A percentile compares a stretch with the other conserved stretches of the same genome.
These are phyloP conservation scores for Syrphus vitripennis DNA, from an alignment of 2,888 invertebrate species.

Conservation along the genomic window DNA sequence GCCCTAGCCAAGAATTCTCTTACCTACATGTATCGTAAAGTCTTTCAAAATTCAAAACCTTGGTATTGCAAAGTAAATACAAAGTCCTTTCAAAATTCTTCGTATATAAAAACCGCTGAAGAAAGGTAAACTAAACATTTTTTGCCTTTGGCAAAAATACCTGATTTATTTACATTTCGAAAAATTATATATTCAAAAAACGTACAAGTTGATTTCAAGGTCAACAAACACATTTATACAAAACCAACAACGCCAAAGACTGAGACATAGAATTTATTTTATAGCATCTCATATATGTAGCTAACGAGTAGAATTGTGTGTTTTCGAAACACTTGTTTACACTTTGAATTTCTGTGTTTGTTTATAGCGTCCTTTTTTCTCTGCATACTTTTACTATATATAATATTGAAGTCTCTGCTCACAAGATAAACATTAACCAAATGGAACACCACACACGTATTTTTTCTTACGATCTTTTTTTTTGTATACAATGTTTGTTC, in stretches of 20 bases:
- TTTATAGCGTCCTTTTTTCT: constrained; percentile 42
- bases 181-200: constrained; percentile 34
- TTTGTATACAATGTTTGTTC: constrained; percentile 34
- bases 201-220: constrained; percentile 63
- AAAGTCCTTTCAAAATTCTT: neutral
- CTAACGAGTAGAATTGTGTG: constrained; percentile 18
- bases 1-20: neutral
- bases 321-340: constrained; percentile 58
- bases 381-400: neutral
- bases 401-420: neutral
- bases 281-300: neutral
- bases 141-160: neutral
- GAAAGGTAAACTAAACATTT: neutral
- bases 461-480: neutral
- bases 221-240: constrained; percentile 52
- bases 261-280: neutral
- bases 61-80: neutral
- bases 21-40: too few species aligned
- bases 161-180: constrained; percentile 36
- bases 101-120: neutral
- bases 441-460: constrained; percentile 7
- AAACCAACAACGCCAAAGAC: neutral
- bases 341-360: constrained; percentile 39
- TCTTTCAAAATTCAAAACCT: neutral
- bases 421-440: constrained; percentile 8